These are phyloP conservation scores for Willowsia nigromaculata DNA, from an alignment of 2,888 invertebrate genomes.

Conservation along the genomic window DNA sequence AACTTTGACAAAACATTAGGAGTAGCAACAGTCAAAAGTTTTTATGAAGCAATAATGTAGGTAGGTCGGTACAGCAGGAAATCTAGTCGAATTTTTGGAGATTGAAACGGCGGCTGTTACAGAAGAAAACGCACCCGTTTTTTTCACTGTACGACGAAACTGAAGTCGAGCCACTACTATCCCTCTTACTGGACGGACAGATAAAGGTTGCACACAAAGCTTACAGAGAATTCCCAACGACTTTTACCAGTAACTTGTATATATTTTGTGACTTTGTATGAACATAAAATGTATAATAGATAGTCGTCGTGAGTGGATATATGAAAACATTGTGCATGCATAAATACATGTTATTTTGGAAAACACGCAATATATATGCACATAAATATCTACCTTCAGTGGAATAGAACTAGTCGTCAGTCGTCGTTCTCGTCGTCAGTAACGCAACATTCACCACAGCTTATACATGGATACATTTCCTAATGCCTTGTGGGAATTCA, in stretches of 20 bases:
- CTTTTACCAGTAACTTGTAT: too few relatives aligned
- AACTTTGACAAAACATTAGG: background rate
- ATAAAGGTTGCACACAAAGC: too few relatives aligned
- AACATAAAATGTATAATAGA: too few relatives aligned
- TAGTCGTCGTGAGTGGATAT: too few relatives aligned
- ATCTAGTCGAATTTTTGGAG: too few relatives aligned
- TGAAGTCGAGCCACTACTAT: too few relatives aligned
- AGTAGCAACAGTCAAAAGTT: conserved; percentile 40
- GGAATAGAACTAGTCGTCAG: background rate
- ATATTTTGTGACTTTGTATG: too few relatives aligned
- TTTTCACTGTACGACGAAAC: too few relatives aligned
- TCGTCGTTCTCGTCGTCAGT: background rate
- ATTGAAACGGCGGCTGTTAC: too few relatives aligned
- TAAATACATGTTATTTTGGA: background rate
- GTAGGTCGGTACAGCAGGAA: background rate
- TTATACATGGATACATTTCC: background rate
- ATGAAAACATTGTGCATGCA: background rate
- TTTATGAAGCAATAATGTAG: background rate
- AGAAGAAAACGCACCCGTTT: too few relatives aligned
- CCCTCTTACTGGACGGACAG: too few relatives aligned
- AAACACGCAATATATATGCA: conserved; percentile 13
- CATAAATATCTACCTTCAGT: conserved; percentile 6
- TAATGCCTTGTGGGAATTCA: conserved; percentile 45
- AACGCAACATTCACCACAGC: background rate
- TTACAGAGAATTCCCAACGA: too few relatives aligned